A percentile compares a stretch with the other conserved stretches of the same genome.
These are phyloP conservation scores for Eptatretus atami DNA, from an alignment of 2,797 vertebrate species.

Conservation along the genomic window DNA sequence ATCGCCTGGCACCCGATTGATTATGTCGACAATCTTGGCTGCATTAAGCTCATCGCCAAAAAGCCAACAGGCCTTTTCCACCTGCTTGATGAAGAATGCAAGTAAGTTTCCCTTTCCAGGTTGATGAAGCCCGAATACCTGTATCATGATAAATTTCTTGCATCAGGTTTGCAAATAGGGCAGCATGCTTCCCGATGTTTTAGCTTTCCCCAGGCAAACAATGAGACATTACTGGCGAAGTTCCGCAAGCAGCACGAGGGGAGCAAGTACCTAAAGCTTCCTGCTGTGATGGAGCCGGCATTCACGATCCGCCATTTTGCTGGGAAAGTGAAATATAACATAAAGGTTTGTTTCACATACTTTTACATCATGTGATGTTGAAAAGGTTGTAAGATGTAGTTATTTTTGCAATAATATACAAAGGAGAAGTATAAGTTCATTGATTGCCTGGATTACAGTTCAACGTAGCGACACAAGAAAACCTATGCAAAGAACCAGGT, in stretches of 20 bases:
- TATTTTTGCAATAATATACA: no score
- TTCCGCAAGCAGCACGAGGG: slow-evolving; percentile 84
- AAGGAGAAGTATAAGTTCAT: no score
- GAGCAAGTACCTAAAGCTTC: slow-evolving; percentile 78
- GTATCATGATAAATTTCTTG: no score
- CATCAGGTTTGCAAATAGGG: background rate
- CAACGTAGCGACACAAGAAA: no score
- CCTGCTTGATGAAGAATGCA: slow-evolving; percentile 93
- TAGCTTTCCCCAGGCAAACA: slow-evolving; percentile 89
- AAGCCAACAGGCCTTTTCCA: slow-evolving; percentile 85
- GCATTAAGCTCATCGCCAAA: slow-evolving; percentile 87
- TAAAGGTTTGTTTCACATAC: slow-evolving; percentile 39
- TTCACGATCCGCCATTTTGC: slow-evolving; percentile 92
- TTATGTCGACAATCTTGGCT: slow-evolving; percentile 78
- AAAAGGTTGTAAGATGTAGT: no score
- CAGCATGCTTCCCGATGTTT: background rate
- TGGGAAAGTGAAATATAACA: slow-evolving; percentile 82
- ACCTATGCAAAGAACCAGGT: no score
- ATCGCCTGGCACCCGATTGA: slow-evolving; percentile 91
- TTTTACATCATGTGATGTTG: no score
- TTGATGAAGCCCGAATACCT: no score
- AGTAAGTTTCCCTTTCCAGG: slow-evolving; percentile 27
- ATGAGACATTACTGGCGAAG: slow-evolving; percentile 78
- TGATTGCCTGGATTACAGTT: no score
- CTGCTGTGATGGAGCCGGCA: slow-evolving; percentile 82